phyloP scores from a whole-genome alignment of 2,797 vertebrate genomes.

The Chelidonichthys spinosus region DNA sequence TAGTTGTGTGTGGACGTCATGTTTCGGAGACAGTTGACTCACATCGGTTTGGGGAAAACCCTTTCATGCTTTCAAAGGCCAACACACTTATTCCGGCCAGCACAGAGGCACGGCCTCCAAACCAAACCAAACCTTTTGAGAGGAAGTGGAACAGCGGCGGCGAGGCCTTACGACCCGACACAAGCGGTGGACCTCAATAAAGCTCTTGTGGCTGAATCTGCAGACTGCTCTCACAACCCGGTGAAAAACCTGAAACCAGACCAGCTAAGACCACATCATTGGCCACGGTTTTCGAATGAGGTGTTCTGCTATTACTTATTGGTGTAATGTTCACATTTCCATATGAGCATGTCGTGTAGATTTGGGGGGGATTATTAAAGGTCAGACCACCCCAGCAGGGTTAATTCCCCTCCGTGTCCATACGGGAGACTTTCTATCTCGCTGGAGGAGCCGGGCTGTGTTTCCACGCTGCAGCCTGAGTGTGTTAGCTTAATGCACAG shows the following conservation, averaged over 20 bases:
- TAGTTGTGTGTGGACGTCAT: too few relatives aligned
- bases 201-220: conserved; percentile 2
- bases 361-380: background rate
- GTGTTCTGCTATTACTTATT: background rate
- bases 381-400: background rate
- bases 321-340: background rate
- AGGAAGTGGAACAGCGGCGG: background rate
- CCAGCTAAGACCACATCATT: background rate
- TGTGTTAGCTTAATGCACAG: conserved; percentile 60
- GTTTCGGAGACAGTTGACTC: too few relatives aligned
- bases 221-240: background rate
- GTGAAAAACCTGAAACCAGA: conserved; percentile 1
- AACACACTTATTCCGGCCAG: too few relatives aligned
- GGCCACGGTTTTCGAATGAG: background rate
- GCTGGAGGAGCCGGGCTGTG: background rate
- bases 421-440: conserved; percentile 4
- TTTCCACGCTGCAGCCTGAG: conserved; percentile 28
- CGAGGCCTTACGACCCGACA: background rate
- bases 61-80: background rate
- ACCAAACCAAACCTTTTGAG: background rate
- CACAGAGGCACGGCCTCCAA: background rate
- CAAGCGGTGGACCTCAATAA: background rate
- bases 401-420: conserved; percentile 8
- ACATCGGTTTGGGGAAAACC: background rate
- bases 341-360: background rate